Base-by-base conservation (phyloP, 2,797 vertebrate genomes). In the Pristis pectinata region DNA sequence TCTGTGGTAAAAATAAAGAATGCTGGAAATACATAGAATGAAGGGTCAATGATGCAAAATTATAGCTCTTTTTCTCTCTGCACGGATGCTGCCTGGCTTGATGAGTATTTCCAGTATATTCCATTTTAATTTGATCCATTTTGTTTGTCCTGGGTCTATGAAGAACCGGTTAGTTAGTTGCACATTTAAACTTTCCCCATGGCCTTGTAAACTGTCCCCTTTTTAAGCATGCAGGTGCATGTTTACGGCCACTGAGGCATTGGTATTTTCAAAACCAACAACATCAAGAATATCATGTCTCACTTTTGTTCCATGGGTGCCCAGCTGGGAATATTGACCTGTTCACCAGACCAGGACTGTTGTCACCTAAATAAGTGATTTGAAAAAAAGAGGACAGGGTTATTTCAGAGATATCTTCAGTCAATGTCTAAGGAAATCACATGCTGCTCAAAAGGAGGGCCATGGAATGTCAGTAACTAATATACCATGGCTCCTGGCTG, bases 341-440 rank as follows among this genome's bases (percentile, higher is more conserved):
- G 37, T 83, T 83, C 80, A 83, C 80, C 44, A 83, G 80, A 83
- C 41, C 8, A 83, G 83, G 19, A 83, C 22, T 2, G 80, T 83
- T 83, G 41, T 76, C 44, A 83, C 41, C 80, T 83, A 44, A 83
- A 83, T 44, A 44, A 53, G 41, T 49, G 80, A 49, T 83, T 83
- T 83, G 80, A 49, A 83, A 83, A 53, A 22, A 44, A 19, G 83
- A 44, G n/a, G 80, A 83, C 41, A 83, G 49, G 44, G 37, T 83
- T 44, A 83, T 83, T 83, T 83, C 22, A 49, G 27, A 56, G 82
- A 85, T 56, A 85, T 85, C 82, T 30, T 56, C 82, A 85, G 77
- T 85, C 49, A 85, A 49, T 85, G 41, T 82, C 79, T 82, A 1
- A 82, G 30, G 15, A 76, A 30, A 76, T 76, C 17, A 27, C 72